Evolutionary conservation across 2,113 vertebrate species (phyloP).

Genomic region (Blennius ocellaris): DNA sequence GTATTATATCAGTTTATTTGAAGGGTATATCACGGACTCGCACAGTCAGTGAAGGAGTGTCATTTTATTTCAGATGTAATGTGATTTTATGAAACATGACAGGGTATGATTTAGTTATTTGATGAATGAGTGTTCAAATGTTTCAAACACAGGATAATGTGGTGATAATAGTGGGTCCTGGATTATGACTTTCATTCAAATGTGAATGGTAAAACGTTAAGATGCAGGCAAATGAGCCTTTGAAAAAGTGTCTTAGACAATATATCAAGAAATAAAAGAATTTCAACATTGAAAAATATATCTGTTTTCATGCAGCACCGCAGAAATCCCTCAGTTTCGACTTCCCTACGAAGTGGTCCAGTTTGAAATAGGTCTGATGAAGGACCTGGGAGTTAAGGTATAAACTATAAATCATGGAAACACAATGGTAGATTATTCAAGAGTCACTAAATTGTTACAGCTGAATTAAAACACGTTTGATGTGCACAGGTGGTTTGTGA

Average conservation of each 20-base stretch:
- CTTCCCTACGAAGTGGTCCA: conserved; percentile 89
- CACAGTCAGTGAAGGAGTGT: no score
- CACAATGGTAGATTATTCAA: not conserved
- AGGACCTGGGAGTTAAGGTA: conserved; percentile 90
- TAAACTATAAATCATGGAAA: not conserved
- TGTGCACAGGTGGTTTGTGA: conserved; percentile 85
- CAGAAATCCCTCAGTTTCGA: conserved; percentile 94
- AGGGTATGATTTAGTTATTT: no score
- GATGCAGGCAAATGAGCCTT: no score
- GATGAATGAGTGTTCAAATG: no score
- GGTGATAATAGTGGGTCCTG: no score
- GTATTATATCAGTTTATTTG: conserved; percentile 39
- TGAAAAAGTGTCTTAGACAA: no score
- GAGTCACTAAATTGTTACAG: not conserved
- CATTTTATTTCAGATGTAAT: no score
- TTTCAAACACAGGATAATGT: no score
- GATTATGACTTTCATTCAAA: no score
- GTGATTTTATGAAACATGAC: no score
- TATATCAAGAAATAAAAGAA: not conserved
- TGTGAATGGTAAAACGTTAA: no score
- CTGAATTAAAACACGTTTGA: not conserved
- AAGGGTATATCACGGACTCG: no score
- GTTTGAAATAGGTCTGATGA: conserved; percentile 92
- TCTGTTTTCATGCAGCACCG: conserved; percentile 72
- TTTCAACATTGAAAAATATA: not conserved